Evolutionary conservation across 2,113 vertebrate genomes (phyloP).

Genomic region (Irena cyanogastra): DNA sequence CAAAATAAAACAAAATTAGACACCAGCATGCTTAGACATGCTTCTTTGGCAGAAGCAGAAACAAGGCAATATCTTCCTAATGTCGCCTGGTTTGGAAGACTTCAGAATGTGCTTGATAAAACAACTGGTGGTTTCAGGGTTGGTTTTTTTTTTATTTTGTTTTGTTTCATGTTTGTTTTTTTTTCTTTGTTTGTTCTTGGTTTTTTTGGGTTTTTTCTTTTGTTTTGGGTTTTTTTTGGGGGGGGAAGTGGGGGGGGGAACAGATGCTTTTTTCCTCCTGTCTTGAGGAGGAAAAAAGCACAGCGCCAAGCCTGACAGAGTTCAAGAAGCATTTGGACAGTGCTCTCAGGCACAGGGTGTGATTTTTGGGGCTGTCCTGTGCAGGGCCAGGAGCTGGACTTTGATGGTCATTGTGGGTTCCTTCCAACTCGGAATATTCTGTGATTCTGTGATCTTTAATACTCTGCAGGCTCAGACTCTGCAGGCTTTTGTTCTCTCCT

Average conservation of each 20-base stretch:
- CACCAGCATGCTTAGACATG: not conserved
- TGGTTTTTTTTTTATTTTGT: too few relatives aligned
- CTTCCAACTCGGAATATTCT: not conserved
- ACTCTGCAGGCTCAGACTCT: not conserved
- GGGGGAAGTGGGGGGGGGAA: accelerated
- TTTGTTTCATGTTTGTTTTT: not conserved
- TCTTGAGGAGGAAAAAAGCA: not conserved
- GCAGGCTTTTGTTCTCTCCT: not conserved
- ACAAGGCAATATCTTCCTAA: not conserved
- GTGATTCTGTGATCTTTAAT: not conserved
- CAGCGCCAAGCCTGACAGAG: not conserved
- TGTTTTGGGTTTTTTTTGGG: accelerated
- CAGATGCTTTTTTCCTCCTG: not conserved
- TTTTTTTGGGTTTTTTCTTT: not conserved
- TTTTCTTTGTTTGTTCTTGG: not conserved
- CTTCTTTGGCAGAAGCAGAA: not conserved
- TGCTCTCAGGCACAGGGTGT: not conserved
- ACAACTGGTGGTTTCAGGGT: not conserved
- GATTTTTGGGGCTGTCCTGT: not conserved
- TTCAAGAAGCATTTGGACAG: not conserved
- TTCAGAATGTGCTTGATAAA: not conserved
- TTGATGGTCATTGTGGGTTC: not conserved
- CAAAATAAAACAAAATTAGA: not conserved
- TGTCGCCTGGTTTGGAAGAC: not conserved
- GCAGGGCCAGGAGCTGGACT: not conserved